Evolutionary conservation across 2,797 vertebrate genomes (phyloP), one percentile per base, ranked within the genome.

Genomic region (Euphonia xanthogaster): DNA sequence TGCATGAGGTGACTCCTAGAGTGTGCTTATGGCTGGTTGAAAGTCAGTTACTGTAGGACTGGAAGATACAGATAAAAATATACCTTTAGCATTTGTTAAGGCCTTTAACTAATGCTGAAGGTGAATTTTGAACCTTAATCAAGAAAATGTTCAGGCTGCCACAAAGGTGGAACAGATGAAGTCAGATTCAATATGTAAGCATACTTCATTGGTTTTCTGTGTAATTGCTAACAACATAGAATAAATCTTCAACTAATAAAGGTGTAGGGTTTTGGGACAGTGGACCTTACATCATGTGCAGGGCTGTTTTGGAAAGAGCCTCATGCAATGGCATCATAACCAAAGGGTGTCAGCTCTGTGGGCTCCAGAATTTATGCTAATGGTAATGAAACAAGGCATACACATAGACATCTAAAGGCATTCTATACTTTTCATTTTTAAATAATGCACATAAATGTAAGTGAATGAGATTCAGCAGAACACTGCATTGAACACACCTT

Each of bases 211-310:
- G 4, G 11, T 60, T 50, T 74, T 40, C 54, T 67, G 7, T 14
- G 10, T 44, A 28, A 35, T 11, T 89, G 17, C 35, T 54, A 63
- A 22, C 24, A 68, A 24, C 0, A 5, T 12, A 42, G 20, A 82
- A 63, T 33, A 61, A 60, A 47, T 9, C 12, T 85, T 58, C 58
- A 68, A 17, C 30, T 60, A 47, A 33, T 60, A 21, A 57, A 63
- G 23, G 39, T 60, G 17, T 9, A 12, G 31, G 27, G 5, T 3
- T 25, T 44, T 58, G 40, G 25, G n/a, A 14, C 60, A 76, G 14
- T 13, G 6, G 50, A 37, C 62, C 40, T 68, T 61, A 1, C 0
- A 2, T 45, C 12, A 35, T 3, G 31, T 44, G 23, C 47, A 47
- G 23, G 22, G 31, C 60, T 80, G 16, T 62, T 87, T 18, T 31